Evolutionary conservation across 2,888 invertebrate species (phyloP).

Genomic region (Meteorus colon): DNA sequence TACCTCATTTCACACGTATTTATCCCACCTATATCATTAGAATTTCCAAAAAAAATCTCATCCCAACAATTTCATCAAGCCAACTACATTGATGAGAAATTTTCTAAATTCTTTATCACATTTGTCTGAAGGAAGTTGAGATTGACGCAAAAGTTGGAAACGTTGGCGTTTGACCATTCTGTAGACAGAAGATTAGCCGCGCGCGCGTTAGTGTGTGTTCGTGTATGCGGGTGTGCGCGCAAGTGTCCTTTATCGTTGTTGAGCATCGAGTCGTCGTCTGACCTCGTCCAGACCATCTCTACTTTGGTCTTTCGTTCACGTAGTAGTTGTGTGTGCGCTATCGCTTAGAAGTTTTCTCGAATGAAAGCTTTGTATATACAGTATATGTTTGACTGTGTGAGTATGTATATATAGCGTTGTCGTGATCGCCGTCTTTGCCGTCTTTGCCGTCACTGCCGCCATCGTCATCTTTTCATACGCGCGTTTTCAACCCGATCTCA

Average conservation of each 20-base stretch:
- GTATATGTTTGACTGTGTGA: background rate
- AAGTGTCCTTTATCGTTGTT: conserved; percentile 46
- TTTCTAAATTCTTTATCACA: background rate
- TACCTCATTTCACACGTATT: no score
- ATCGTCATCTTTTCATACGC: conserved; percentile 17
- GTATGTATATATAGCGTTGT: background rate
- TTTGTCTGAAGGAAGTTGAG: background rate
- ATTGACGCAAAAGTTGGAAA: conserved; percentile 49
- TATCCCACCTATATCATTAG: no score
- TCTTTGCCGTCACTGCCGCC: background rate
- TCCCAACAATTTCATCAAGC: no score
- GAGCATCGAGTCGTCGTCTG: conserved; percentile 41
- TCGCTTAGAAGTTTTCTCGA: conserved; percentile 2
- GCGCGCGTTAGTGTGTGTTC: background rate
- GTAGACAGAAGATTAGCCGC: background rate
- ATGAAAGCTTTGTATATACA: conserved; percentile 7
- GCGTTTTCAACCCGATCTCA: conserved; percentile 41
- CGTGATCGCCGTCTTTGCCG: background rate
- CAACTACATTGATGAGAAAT: background rate
- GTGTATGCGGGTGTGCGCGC: conserved; percentile 18
- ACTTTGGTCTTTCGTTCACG: conserved; percentile 29
- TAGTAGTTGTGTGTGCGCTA: background rate
- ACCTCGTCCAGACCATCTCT: conserved; percentile 39
- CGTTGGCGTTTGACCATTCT: conserved; percentile 39
- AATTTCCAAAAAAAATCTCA: no score